A percentile compares a stretch with the other conserved stretches of the same genome.
Conservation (phyloP, 2,797 vertebrate genomes). For the Neopelma chrysocephalum region DNA sequence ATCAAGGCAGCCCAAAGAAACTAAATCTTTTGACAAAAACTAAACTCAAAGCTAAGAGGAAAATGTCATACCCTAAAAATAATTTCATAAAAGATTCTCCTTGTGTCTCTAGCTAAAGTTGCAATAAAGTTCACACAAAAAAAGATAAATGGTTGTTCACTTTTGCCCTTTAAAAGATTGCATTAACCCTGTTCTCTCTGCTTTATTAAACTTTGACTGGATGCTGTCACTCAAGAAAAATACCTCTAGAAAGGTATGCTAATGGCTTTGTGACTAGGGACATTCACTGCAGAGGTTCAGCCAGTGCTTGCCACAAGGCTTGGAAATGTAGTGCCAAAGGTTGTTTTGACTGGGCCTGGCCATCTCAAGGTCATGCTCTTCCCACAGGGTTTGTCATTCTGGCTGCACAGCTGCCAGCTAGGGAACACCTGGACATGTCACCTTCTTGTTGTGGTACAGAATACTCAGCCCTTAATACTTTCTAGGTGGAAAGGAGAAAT, state of each 20-base stretch:
- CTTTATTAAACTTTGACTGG: background rate
- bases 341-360: background rate
- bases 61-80: background rate
- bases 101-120: background rate
- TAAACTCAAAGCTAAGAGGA: background rate
- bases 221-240: background rate
- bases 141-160: background rate
- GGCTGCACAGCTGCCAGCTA: background rate
- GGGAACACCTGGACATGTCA: background rate
- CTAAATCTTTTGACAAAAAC: background rate
- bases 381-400: background rate
- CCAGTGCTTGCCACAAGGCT: background rate
- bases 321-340: background rate
- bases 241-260: background rate
- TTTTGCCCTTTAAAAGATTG: background rate
- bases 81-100: background rate
- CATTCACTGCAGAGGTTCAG: background rate
- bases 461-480: background rate
- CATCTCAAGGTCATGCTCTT: background rate
- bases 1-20: background rate
- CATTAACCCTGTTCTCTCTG: background rate
- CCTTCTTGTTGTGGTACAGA: background rate
- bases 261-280: background rate
- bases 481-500: background rate
- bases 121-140: background rate